Base-by-base conservation (phyloP, 2,888 invertebrate genomes). In the Acronicta aceris region DNA sequence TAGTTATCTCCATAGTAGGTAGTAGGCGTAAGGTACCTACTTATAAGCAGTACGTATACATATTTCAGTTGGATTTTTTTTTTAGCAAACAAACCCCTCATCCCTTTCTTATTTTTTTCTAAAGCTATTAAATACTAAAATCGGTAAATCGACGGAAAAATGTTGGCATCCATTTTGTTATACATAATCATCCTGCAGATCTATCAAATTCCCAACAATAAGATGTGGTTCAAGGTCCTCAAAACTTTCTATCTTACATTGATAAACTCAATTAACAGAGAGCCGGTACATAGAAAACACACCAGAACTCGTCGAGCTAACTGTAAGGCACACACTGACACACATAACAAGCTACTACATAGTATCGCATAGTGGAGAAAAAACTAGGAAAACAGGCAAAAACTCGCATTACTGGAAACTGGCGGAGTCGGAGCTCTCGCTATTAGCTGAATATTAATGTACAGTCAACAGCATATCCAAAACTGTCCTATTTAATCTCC, bases 381-480 rank as follows among this genome's bases (percentile, higher is more conserved):
- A 81, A 81, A 77, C 58, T 61, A 50, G 74, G 78, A 78, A 84
- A 81, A 77, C 60, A 50, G 59, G 76, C 62, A 78, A 79, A 78
- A 78, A 83, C 76, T 59, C 17, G 57, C 54, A 59, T 52, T 51
- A 51, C 50, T 53, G 43, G 43, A 50, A 42, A 59, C 47, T 47
- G 40, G 27, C 43, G 13, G 12, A 69, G 42, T 53, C 59, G 69
- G 42, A 53, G 47, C 61, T 64, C 59, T 53, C 55, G 49, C 43
- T 71, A 59, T 71, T 56, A 62, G 42, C 63, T 55, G 63, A 62
- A 68, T 62, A 69, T 71, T 67, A 65, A 74, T 69, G 65, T 65
- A n/a, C n/a, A n/a, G n/a, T n/a, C n/a, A n/a, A n/a, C n/a, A n/a
- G n/a, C n/a, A n/a, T n/a, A n/a, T n/a, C n/a, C n/a, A n/a, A n/a